A percentile compares a stretch with the other conserved stretches of the same genome.
Conservation (phyloP, 2,888 invertebrate genomes). For the Maniola hyperantus region DNA sequence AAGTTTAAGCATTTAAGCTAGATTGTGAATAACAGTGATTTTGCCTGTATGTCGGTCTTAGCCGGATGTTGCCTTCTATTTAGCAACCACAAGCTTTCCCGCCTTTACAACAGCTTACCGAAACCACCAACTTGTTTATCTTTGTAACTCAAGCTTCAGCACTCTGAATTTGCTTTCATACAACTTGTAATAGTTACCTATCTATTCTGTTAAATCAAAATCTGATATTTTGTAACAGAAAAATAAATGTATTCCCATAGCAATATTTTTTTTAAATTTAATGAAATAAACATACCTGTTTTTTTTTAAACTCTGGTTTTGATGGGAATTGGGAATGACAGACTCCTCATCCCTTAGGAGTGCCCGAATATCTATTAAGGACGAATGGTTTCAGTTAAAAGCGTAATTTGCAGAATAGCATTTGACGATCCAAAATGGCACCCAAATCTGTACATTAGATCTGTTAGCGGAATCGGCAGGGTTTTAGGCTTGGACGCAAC, state of each 20-base stretch:
- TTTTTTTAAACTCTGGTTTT: too few relatives aligned
- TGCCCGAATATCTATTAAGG: too few relatives aligned
- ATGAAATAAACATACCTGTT: too few relatives aligned
- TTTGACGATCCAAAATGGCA: too few relatives aligned
- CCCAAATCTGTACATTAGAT: too few relatives aligned
- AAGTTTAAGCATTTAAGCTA: conserved; percentile 6
- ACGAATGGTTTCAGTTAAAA: too few relatives aligned
- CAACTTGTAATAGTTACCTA: neutral
- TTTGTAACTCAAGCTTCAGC: conserved; percentile 14
- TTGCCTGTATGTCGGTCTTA: conserved; percentile 21
- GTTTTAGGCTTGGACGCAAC: too few relatives aligned
- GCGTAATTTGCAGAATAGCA: too few relatives aligned
- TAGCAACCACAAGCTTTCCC: conserved; percentile 32
- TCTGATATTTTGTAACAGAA: neutral
- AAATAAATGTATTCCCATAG: neutral
- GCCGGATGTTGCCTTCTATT: conserved; percentile 27
- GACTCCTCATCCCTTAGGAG: too few relatives aligned
- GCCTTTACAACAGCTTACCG: conserved; percentile 36
- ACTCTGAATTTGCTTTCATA: conserved; percentile 2
- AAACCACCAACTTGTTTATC: conserved; percentile 30
- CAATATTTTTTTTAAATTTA: too few relatives aligned
- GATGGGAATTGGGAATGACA: too few relatives aligned
- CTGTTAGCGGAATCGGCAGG: neutral
- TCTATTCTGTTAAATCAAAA: conserved; percentile 1
- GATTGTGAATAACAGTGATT: conserved; percentile 9